Base-by-base conservation (phyloP, 2,888 invertebrate genomes). In the Dryomyza anilis region DNA sequence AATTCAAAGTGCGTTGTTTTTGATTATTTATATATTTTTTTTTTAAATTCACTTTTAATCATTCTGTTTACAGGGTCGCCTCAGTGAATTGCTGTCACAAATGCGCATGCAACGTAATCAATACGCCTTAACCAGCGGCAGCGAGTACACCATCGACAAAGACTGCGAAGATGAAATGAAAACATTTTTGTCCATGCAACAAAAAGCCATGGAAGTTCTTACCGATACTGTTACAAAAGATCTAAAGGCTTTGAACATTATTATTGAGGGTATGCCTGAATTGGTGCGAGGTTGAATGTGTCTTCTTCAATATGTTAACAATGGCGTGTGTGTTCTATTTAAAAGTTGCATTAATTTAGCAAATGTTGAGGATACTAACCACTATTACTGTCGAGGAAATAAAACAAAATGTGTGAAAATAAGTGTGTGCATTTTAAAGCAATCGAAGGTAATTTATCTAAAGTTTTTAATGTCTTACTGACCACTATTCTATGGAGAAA, bases 71-170 rank as follows among this genome's bases (percentile, higher is more conserved):
- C 63, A 92, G 91, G 95, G 96, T 65, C 91, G 95, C 61, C 86
- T 97, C 63, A 95, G 94, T 81, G 96, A 97, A 85, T 84, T 97
- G 74, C 85, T 96, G 70, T 94, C 96, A 16, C 94, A 95, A 71
- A 91, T 96, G 74, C 87, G 92, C 64, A 87, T 94, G 81, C 90
- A 91, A 72, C 86, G 89, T 64, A 87, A 86, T 76, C 88, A 88
- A 19, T 84, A 84, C 69, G 84, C 86, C 56, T 85, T 87, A 14
- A 86, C 87, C 48, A 86, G 87, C 29, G 84, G 85, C 6, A 88
- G 88, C 48, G 90, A 92, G 73, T 96, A 96, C 77, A 89, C 91
- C 65, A 88, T 96, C 80, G 94, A 95, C 77, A 86, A 87, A 71
- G 88, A 88, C 72, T 87, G 88, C 3, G 89, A 89, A 82, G 89